Conservation (phyloP, 2,113 vertebrate species). For the Eclectus roratus region DNA sequence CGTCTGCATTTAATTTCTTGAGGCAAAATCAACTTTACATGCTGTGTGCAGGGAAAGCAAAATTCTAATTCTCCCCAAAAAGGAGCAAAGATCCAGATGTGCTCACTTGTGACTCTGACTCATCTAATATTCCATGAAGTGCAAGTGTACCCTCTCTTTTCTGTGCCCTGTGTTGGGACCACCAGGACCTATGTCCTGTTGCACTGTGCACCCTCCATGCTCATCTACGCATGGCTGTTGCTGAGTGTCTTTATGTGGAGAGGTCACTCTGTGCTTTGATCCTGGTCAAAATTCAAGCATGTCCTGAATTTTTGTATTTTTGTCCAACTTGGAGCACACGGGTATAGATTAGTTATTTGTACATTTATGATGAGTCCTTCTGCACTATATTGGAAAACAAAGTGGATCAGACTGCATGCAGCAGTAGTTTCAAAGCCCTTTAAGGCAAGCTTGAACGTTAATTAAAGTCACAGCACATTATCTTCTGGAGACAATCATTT, state of each 20-base stretch:
- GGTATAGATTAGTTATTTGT: background rate
- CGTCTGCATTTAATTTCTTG: background rate
- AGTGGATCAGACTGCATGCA: background rate
- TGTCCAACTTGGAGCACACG: background rate
- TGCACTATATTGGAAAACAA: background rate
- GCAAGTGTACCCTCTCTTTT: background rate
- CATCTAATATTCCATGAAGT: background rate
- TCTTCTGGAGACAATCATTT: background rate
- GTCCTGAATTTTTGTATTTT: background rate
- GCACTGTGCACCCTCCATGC: background rate
- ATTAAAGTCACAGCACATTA: background rate
- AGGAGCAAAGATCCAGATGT: background rate
- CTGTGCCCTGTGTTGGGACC: background rate
- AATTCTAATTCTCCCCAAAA: background rate
- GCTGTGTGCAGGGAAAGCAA: background rate
- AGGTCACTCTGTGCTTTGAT: background rate
- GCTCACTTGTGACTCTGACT: background rate
- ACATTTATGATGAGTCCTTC: background rate
- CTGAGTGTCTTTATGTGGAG: background rate
- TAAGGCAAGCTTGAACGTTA: background rate
- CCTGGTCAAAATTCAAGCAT: background rate
- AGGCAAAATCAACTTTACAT: background rate
- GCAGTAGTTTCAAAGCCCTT: background rate
- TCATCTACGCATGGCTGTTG: background rate
- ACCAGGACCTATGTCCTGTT: background rate